Evolutionary conservation across 2,113 vertebrate genomes (phyloP).

Genomic region (Eretmochelys imbricata): DNA sequence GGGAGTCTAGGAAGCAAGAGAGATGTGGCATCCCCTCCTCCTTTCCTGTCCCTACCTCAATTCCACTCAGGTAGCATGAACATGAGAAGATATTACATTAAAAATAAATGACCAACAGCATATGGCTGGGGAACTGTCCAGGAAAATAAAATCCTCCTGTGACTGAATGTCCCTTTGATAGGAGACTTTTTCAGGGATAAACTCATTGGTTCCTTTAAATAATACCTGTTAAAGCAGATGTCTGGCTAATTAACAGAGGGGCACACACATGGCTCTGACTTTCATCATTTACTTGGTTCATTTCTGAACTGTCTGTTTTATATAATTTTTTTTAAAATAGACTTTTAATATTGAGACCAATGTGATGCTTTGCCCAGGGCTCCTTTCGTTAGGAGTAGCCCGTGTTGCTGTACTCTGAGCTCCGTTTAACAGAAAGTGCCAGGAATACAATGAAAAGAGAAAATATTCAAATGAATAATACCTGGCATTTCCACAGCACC

Average conservation of each 20-base stretch:
- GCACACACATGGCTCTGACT: background rate
- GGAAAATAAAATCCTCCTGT: background rate
- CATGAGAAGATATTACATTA: constrained; percentile 24
- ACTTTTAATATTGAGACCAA: background rate
- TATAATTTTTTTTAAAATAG: background rate
- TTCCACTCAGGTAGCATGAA: background rate
- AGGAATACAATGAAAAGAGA: constrained; percentile 27
- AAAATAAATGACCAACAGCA: constrained; percentile 58
- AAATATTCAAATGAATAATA: background rate
- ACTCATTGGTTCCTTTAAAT: background rate
- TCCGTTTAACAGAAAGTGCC: constrained; percentile 21
- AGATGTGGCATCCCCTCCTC: accelerated
- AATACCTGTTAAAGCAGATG: constrained; percentile 17
- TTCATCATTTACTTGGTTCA: background rate
- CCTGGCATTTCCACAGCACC: background rate
- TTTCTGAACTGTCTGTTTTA: background rate
- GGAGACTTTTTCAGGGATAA: constrained; percentile 7
- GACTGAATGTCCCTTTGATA: constrained; percentile 27
- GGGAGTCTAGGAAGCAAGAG: background rate
- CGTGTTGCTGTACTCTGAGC: background rate
- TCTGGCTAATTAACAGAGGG: constrained; percentile 36
- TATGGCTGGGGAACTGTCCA: constrained; percentile 29
- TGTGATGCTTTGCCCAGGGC: background rate
- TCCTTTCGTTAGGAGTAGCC: accelerated
- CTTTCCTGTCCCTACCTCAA: background rate